Conservation (phyloP, 2,888 invertebrate species). For the Cecidostiba fungosa region DNA sequence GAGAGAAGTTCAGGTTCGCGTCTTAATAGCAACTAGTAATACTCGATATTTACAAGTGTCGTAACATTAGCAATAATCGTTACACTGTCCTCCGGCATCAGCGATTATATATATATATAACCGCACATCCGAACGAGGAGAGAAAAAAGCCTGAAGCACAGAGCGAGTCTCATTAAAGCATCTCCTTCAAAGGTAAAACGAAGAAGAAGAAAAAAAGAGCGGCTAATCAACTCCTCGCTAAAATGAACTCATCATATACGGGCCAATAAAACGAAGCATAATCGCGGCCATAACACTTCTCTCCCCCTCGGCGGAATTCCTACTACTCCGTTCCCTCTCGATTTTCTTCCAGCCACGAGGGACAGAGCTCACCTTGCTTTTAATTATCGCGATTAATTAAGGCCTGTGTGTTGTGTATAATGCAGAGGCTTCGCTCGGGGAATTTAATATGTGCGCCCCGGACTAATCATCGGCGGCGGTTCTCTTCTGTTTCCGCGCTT, state of each 20-base stretch:
- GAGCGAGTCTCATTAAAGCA: neutral
- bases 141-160: neutral
- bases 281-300: slow-evolving; percentile 45
- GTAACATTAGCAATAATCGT: neutral
- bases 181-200: neutral
- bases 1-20: too few species aligned
- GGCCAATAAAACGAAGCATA: slow-evolving; percentile 49
- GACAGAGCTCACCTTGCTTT: slow-evolving; percentile 72
- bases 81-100: neutral
- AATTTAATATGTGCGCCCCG: slow-evolving; percentile 64
- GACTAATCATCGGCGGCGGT: slow-evolving; percentile 55
- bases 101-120: too few species aligned
- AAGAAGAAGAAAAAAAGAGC: neutral
- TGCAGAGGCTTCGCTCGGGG: slow-evolving; percentile 28
- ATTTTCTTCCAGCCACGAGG: slow-evolving; percentile 31
- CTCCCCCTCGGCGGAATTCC: slow-evolving; percentile 30
- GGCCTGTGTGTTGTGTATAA: slow-evolving; percentile 71
- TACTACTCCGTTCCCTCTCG: slow-evolving; percentile 58
- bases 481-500: slow-evolving; percentile 11
- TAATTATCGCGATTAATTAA: slow-evolving; percentile 79
- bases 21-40: neutral
- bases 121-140: too few species aligned
- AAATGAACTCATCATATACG: slow-evolving; percentile 60
- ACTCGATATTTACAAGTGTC: neutral
- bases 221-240: slow-evolving; percentile 15